Conservation (phyloP, 1,140 invertebrate species). For the Rhyacophila brunnea region DNA sequence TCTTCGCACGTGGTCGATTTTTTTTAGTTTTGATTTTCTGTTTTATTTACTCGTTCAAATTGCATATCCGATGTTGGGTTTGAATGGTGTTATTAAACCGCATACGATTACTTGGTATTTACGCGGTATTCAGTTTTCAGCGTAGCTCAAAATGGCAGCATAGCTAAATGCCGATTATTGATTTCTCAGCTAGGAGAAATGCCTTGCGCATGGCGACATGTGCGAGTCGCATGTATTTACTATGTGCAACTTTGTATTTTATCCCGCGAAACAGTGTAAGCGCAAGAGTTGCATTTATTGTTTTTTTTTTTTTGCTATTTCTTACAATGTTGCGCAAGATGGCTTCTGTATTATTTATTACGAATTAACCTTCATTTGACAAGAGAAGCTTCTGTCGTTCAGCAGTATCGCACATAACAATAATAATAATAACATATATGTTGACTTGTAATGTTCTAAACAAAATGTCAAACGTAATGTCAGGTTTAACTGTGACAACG, state of each 20-base stretch:
- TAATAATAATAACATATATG: too few species aligned
- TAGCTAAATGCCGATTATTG: background rate
- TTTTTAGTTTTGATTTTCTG: background rate
- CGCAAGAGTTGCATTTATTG: background rate
- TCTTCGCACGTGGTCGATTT: slow-evolving; percentile 16
- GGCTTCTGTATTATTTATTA: too few species aligned
- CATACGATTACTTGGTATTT: background rate
- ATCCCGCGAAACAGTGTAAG: background rate
- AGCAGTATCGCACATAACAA: too few species aligned
- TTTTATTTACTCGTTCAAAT: background rate
- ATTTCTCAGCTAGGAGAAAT: background rate
- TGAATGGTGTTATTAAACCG: background rate
- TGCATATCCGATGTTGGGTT: too few species aligned
- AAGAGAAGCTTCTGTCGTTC: too few species aligned
- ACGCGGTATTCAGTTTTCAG: background rate
- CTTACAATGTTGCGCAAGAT: too few species aligned
- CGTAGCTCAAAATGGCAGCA: slow-evolving; percentile 4
- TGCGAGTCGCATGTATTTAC: background rate
- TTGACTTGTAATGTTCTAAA: too few species aligned
- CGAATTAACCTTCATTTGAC: too few species aligned
- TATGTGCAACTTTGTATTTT: background rate
- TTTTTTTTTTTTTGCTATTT: background rate
- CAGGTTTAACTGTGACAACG: too few species aligned
- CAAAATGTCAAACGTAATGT: too few species aligned
- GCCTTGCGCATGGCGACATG: background rate